Base-by-base conservation (phyloP, 2,797 vertebrate species). In the Pampus argenteus region DNA sequence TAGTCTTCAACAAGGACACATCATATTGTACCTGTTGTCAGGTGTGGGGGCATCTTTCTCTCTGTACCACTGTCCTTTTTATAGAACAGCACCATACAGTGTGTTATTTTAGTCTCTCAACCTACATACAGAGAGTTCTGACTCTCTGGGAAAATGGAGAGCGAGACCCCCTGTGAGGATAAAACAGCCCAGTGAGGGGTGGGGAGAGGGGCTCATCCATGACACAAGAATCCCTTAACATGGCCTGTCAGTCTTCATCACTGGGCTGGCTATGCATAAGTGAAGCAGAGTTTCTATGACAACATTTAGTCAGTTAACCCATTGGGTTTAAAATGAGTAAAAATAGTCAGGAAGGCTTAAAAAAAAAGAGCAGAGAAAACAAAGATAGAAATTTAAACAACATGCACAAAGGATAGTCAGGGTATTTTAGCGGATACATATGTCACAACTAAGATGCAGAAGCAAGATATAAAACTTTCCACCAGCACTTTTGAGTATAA, bases 61-160 rank as follows among this genome's bases (percentile, higher is more conserved):
- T 59, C 65, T 81, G 81, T 49, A 49, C 22, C 31, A 3, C 67
- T n/a, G 68, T 51, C 76, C 76, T 83, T 80, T 90, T 87, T 80
- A 85, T 85, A 83, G 86, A 66, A 20, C 66, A 69, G 65, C 61
- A 50, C 42, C 4, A 45, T 6, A 48, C 55, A 31, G 23, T 29
- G 31, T n/a, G 45, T 71, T 79, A 62, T 70, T 80, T 64, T 34
- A 76, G 74, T 38, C 63, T 66, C 72, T 70, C 66, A 31, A 59
- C 76, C 79, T 59, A 67, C 76, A 76, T 65, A 45, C 47, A 54
- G 31, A 40, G 26, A 18, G 18, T 7, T 45, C 44, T 45, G n/a
- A 36, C 57, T n/a, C n/a, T n/a, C n/a, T 6, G 23, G 22, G 51
- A 20, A 58, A 17, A 31, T 1, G 28, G 14, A 55, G 70, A 61